phyloP scores from a whole-genome alignment of 2,113 vertebrate species.

The Camelus bactrianus region DNA sequence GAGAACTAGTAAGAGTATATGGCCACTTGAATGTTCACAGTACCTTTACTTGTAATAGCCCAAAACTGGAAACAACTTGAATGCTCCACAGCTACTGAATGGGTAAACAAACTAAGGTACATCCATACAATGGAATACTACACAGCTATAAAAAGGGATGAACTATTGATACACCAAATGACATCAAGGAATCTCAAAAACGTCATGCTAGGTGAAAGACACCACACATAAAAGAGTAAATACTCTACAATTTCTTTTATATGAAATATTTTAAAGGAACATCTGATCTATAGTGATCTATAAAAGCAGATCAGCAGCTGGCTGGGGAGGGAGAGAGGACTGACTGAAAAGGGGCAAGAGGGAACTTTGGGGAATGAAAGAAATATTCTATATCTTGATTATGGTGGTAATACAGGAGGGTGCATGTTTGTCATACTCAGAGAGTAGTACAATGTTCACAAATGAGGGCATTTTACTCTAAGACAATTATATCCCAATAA shows the following conservation, averaged over 20 bases:
- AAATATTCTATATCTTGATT: background rate
- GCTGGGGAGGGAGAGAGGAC: background rate
- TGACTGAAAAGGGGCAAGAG: background rate
- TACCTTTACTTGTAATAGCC: background rate
- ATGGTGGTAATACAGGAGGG: background rate
- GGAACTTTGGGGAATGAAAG: background rate
- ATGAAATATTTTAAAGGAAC: background rate
- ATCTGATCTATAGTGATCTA: background rate
- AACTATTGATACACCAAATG: background rate
- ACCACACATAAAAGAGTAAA: background rate
- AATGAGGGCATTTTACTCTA: background rate
- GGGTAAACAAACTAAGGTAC: background rate
- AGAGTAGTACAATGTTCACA: background rate
- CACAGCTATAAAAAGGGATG: background rate
- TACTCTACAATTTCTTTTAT: background rate
- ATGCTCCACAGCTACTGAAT: background rate
- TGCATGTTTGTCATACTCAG: background rate
- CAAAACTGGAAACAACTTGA: background rate
- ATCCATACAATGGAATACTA: background rate
- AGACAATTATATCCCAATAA: background rate
- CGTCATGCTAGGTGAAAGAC: background rate
- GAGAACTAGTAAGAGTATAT: background rate
- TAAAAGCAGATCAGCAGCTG: background rate
- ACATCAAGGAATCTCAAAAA: background rate
- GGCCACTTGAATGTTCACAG: background rate